phyloP scores from a whole-genome alignment of 2,888 invertebrate genomes.

The Synanthedon tipuliformis region DNA sequence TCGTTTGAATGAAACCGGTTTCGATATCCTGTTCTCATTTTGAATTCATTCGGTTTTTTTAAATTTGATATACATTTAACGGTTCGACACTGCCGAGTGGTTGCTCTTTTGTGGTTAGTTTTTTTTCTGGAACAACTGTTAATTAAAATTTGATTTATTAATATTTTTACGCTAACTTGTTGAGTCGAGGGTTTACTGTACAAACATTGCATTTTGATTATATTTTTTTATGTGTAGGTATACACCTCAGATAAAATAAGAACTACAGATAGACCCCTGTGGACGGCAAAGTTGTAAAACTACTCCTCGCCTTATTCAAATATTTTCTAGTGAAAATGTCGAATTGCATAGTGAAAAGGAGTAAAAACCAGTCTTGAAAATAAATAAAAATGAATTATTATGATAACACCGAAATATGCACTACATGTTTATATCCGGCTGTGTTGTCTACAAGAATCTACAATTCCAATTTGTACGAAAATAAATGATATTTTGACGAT shows the following conservation, averaged over 20 bases:
- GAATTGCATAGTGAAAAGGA: no score
- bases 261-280: neutral
- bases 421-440: no score
- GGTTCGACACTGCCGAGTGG: slow-evolving; percentile 48
- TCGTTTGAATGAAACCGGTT: slow-evolving; percentile 63
- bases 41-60: slow-evolving; percentile 52
- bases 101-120: slow-evolving; percentile 56
- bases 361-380: no score
- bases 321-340: no score
- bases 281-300: no score
- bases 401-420: no score
- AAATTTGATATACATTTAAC: slow-evolving; percentile 52
- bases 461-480: no score
- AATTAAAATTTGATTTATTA: slow-evolving; percentile 68
- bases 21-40: slow-evolving; percentile 45
- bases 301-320: no score
- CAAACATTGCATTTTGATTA: slow-evolving; percentile 19
- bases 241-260: neutral
- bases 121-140: slow-evolving; percentile 46
- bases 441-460: no score
- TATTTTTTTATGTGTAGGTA: neutral
- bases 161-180: slow-evolving; percentile 31
- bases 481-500: no score
- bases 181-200: slow-evolving; percentile 37
- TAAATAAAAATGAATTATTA: no score